Evolutionary conservation across 35 echinoderm and acorn worm genomes (phyloP).

Genomic region (Lytechinus pictus): DNA sequence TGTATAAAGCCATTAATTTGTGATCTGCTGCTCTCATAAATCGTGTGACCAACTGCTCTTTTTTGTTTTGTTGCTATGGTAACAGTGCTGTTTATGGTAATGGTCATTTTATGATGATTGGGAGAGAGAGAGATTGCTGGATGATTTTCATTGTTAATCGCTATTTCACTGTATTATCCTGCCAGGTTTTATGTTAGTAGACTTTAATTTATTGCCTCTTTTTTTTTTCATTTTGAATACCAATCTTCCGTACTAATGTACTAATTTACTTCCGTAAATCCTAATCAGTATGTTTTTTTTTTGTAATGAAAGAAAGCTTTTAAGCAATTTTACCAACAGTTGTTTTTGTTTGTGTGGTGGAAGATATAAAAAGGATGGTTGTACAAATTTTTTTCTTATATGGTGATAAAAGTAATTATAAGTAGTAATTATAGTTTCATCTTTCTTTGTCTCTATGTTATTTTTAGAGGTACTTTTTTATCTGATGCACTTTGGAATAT

Average conservation of each 20-base stretch:
- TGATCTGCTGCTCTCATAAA: not conserved
- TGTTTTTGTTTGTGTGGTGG: not conserved
- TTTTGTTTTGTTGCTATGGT: not conserved
- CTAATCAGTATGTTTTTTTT: not conserved
- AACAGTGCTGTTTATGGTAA: not conserved
- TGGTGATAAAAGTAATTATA: no score
- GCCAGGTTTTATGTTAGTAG: not conserved
- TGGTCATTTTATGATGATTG: constrained; percentile 19
- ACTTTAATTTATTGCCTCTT: not conserved
- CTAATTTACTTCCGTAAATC: no score
- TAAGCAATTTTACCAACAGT: not conserved
- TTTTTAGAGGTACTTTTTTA: no score
- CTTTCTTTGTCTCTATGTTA: no score
- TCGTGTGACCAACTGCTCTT: not conserved
- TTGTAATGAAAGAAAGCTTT: not conserved
- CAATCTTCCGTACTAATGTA: not conserved
- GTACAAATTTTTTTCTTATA: no score
- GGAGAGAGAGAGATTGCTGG: not conserved
- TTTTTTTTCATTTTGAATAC: not conserved
- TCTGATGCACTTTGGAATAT: no score
- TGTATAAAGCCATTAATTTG: not conserved
- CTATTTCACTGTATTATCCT: not conserved
- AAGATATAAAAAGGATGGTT: no score
- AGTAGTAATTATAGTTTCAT: no score
- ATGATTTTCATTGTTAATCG: not conserved